Base-by-base conservation (phyloP, 2,113 vertebrate species). In the Muntiacus muntjak region DNA sequence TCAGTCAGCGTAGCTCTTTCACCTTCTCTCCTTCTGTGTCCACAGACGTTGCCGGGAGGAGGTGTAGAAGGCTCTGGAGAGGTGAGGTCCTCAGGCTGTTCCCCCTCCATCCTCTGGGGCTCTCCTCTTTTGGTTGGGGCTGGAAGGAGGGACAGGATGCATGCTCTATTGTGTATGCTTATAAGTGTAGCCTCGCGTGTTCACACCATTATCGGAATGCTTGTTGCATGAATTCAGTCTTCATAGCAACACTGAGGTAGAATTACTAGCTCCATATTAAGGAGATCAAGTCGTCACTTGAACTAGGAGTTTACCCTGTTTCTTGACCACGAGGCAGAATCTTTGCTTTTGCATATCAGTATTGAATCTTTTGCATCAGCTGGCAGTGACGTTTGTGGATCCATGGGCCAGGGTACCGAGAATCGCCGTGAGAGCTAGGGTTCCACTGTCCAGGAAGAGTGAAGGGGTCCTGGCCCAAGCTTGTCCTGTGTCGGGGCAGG, bases 21-120 rank as follows among this genome's bases (percentile, higher is more conserved):
- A 15, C n/a, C 9, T 50, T 60, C 5, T 50, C 15, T 30, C 16
- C 14, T 23, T 13, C 33, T 21, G 45, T 6, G 28, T 81, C 28
- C 78, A 79, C 9, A 33, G 28, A 79, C 1, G 0, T 33, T 30
- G 45, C 5, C 78, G 6, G 43, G 76, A 79, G 43, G 76, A 28
- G 7, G 43, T 47, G 28, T 33, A 17, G 71, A 89, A 87, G 13
- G 25, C 25, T 19, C 16, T 6, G 19, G 25, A 21, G 12, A 10
- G 7, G 1, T 5, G 23, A 76, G 28, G 14, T 28, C 30, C 30
- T 12, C 7, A 0, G 12, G 7, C 2, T 36, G 10, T 1, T 19
- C 76, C 67, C 8, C 12, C 8, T 23, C 40, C 7, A 36, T 83
- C 21, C 55, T 50, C 12, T 21, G 30, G 6, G 5, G 43, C 5